A percentile compares a stretch with the other conserved stretches of the same genome.
These are phyloP conservation scores for Acanthosoma haemorrhoidale DNA, from an alignment of 2,888 invertebrate species.

Conservation along the genomic window DNA sequence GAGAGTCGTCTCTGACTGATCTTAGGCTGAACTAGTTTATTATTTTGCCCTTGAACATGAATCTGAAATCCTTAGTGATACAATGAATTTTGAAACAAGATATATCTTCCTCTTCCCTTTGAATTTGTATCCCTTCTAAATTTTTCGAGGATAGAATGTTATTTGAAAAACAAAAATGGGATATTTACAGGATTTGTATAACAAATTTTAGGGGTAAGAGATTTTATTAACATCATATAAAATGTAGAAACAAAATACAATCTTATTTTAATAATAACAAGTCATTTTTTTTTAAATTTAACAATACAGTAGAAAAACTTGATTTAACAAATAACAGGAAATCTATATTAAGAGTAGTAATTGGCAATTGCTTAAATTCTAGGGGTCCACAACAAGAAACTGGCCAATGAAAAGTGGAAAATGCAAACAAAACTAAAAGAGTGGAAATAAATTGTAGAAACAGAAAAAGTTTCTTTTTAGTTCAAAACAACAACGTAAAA, in stretches of 20 bases:
- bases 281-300: constrained; percentile 24
- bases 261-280: constrained; percentile 30
- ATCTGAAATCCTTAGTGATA: too few species aligned
- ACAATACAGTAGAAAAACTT: constrained; percentile 30
- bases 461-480: background rate
- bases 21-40: too few species aligned
- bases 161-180: too few species aligned
- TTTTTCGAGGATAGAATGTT: too few species aligned
- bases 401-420: constrained; percentile 29
- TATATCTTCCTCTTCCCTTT: too few species aligned
- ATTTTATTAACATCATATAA: constrained; percentile 31
- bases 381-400: background rate
- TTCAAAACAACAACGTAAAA: background rate
- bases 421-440: background rate
- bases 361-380: constrained; percentile 23
- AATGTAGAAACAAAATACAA: constrained; percentile 31
- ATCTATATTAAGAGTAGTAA: constrained; percentile 20
- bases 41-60: too few species aligned
- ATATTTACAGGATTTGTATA: too few species aligned
- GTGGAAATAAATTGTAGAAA: background rate
- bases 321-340: constrained; percentile 29
- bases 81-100: too few species aligned
- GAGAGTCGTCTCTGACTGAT: too few species aligned
- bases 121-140: too few species aligned
- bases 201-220: constrained; percentile 24